These are phyloP conservation scores for Parnassius orleans DNA, from an alignment of 2,888 invertebrate genomes.

Conservation along the genomic window DNA sequence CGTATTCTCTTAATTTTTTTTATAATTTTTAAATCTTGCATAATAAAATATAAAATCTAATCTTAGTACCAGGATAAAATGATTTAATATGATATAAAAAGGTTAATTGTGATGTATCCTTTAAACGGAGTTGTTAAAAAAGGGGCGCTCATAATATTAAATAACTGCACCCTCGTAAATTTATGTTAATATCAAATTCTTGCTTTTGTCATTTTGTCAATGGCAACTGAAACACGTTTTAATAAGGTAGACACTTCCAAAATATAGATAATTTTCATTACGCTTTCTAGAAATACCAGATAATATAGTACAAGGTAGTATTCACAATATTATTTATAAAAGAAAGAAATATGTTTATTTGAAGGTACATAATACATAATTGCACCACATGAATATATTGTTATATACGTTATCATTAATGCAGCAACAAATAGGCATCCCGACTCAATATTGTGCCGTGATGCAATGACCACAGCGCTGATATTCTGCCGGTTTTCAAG, in stretches of 20 bases:
- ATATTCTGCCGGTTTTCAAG: no score
- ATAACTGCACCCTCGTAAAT: conserved; percentile 37
- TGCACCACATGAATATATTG: no score
- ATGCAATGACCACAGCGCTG: no score
- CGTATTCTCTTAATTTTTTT: background rate
- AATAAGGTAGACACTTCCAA: conserved; percentile 1
- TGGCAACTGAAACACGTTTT: conserved; percentile 3
- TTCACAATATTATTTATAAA: no score
- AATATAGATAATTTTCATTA: background rate
- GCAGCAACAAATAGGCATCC: no score
- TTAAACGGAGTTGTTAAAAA: conserved; percentile 41
- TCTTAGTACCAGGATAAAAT: conserved; percentile 57
- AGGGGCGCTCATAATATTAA: conserved; percentile 45
- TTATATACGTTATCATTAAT: no score
- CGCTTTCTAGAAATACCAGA: background rate
- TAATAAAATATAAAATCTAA: conserved; percentile 40
- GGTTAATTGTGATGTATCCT: conserved; percentile 38
- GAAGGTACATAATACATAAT: no score
- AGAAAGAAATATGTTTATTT: no score
- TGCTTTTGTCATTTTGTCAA: background rate
- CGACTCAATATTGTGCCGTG: no score
- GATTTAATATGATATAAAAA: conserved; percentile 43
- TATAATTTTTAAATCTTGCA: background rate
- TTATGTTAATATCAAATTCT: conserved; percentile 10
- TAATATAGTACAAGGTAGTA: no score